A percentile compares a stretch with the other conserved stretches of the same genome.
phyloP scores from a whole-genome alignment of 2,888 invertebrate species.

The Pheosia tremula region DNA sequence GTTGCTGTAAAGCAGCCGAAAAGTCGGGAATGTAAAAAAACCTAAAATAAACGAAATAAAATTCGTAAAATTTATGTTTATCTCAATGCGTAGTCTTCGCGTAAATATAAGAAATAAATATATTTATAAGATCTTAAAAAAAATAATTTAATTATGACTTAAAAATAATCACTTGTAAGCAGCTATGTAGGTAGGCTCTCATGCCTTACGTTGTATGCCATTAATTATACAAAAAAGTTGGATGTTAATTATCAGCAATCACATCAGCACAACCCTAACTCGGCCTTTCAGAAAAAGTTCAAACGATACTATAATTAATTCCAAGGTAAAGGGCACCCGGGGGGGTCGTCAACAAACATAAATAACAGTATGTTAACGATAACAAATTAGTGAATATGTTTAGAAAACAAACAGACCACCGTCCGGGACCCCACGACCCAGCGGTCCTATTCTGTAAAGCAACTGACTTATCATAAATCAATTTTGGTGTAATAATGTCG shows the following conservation, averaged over 20 bases:
- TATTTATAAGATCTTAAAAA: no score
- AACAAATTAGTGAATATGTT: constrained; percentile 5
- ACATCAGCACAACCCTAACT: neutral
- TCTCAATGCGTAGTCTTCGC: no score
- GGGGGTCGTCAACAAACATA: constrained; percentile 4
- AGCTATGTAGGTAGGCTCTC: no score
- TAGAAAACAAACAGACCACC: constrained; percentile 4
- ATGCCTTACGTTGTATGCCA: no score
- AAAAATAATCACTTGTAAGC: no score
- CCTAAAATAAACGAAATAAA: no score
- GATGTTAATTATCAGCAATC: neutral
- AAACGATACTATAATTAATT: constrained; percentile 2
- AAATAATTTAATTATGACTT: no score
- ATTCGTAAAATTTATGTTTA: no score
- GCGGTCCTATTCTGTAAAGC: neutral
- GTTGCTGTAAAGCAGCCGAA: no score
- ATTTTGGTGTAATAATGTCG: neutral
- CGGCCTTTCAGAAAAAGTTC: neutral
- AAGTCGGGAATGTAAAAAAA: no score
- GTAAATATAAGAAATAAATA: no score
- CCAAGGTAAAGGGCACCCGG: neutral
- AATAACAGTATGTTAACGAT: constrained; percentile 7
- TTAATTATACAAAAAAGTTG: neutral
- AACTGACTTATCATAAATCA: neutral
- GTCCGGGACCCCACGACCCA: neutral